A percentile compares a stretch with the other conserved stretches of the same genome.
Evolutionary conservation across 30 jellyfish, hydroid and myxozoan species (phyloP).

Genomic region (Chrysaora quinquecirrha): DNA sequence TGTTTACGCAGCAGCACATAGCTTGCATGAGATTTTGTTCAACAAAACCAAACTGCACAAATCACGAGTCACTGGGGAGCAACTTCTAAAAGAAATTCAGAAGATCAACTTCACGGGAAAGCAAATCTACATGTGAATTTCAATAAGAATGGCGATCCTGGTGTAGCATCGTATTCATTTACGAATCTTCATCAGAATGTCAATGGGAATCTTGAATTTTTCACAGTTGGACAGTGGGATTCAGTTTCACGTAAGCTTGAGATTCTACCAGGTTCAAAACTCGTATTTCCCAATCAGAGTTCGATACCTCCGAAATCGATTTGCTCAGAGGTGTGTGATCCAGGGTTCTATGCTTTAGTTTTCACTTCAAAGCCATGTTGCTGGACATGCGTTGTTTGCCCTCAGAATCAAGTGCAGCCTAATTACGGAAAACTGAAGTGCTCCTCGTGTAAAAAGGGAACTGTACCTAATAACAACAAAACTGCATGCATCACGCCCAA

Average conservation of each 20-base stretch:
- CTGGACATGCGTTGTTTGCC: slow-evolving; percentile 95
- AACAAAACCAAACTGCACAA: background rate
- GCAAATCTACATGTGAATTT: slow-evolving; percentile 67
- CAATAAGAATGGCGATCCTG: slow-evolving; percentile 88
- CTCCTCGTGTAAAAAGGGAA: slow-evolving; percentile 45
- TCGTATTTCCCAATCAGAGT: slow-evolving; percentile 74
- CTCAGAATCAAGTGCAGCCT: slow-evolving; percentile 67
- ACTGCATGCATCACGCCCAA: slow-evolving; percentile 82
- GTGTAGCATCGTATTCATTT: slow-evolving; percentile 90
- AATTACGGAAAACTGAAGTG: slow-evolving; percentile 66
- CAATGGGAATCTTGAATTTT: slow-evolving; percentile 15
- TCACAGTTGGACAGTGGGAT: slow-evolving; percentile 82
- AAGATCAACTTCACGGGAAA: slow-evolving; percentile 82
- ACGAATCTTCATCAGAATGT: slow-evolving; percentile 69
- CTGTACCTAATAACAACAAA: slow-evolving; percentile 64
- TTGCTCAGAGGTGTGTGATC: slow-evolving; percentile 81
- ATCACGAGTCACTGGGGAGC: slow-evolving; percentile 18
- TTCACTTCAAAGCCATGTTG: slow-evolving; percentile 88
- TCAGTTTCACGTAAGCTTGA: slow-evolving; percentile 51
- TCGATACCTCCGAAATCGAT: slow-evolving; percentile 78
- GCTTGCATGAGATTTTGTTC: slow-evolving; percentile 44
- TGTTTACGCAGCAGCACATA: slow-evolving; percentile 89
- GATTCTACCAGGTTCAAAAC: slow-evolving; percentile 1
- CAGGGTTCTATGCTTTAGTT: slow-evolving; percentile 77
- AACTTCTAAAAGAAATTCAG: slow-evolving; percentile 45